Conservation (phyloP, 2,113 vertebrate species). For the Hyla sarda region DNA sequence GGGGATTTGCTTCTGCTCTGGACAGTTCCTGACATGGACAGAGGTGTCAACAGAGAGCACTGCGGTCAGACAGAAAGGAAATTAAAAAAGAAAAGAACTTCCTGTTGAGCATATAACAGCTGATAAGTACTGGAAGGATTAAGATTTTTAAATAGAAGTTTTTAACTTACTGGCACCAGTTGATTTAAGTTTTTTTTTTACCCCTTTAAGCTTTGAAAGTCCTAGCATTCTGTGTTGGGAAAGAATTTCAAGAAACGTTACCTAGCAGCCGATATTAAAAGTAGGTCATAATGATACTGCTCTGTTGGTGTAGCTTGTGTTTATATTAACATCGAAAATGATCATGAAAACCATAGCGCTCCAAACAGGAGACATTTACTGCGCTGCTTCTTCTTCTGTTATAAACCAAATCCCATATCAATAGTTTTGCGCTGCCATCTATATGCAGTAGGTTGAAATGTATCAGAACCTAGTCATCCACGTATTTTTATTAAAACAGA, state of each 20-base stretch:
- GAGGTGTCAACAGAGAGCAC: no score
- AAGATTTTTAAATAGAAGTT: no score
- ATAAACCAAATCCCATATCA: not conserved
- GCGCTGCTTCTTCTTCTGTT: not conserved
- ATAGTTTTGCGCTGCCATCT: not conserved
- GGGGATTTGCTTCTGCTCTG: no score
- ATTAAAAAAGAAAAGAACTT: no score
- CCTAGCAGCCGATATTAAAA: not conserved
- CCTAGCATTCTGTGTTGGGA: not conserved
- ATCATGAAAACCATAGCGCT: no score
- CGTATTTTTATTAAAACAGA: not conserved
- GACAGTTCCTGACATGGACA: no score
- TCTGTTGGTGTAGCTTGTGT: not conserved
- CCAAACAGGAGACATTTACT: no score
- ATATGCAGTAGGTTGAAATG: not conserved
- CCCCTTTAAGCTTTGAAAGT: slow-evolving; percentile 12
- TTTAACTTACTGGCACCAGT: no score
- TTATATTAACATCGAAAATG: slow-evolving; percentile 7
- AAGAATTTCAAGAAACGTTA: not conserved
- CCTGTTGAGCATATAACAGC: no score
- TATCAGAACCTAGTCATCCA: not conserved
- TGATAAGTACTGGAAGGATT: no score
- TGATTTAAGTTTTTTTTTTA: no score
- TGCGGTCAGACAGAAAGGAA: no score
- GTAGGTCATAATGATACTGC: slow-evolving; percentile 29